Conservation (phyloP, 2,888 invertebrate species). For the Cepaea hortensis region DNA sequence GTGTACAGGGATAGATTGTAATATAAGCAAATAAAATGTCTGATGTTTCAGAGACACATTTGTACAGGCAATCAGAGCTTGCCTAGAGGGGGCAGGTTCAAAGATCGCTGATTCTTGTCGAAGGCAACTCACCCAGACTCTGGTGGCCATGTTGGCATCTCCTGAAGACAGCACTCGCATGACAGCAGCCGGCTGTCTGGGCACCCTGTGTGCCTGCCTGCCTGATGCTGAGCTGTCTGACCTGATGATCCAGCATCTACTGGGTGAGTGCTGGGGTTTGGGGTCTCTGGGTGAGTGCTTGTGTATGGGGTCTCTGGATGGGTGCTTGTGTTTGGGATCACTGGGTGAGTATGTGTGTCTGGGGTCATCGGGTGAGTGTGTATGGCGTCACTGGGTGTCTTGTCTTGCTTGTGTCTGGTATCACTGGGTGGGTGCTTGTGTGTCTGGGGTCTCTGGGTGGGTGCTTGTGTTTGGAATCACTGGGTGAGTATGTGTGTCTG, state of each 20-base stretch:
- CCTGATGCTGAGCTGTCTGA: slow-evolving; percentile 84
- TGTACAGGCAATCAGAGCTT: slow-evolving; percentile 91
- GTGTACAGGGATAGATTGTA: too few species aligned
- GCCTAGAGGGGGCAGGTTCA: slow-evolving; percentile 89
- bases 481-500: too few species aligned
- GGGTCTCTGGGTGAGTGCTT: too few species aligned
- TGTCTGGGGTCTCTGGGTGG: too few species aligned
- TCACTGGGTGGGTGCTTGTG: too few species aligned
- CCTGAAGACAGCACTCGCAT: slow-evolving; percentile 87
- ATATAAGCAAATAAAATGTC: not conserved
- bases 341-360: too few species aligned
- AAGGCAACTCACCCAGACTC: slow-evolving; percentile 82
- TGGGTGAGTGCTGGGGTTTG: slow-evolving; percentile 78
- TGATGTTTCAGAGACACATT: slow-evolving; percentile 86
- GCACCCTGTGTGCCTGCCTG: slow-evolving; percentile 86
- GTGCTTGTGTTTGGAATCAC: too few species aligned
- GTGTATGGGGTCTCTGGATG: too few species aligned
- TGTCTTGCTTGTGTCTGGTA: too few species aligned
- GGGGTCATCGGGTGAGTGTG: too few species aligned
- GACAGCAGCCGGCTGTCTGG: slow-evolving; percentile 92
- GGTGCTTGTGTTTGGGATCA: too few species aligned
- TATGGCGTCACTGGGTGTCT: too few species aligned
- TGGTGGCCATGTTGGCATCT: slow-evolving; percentile 76
- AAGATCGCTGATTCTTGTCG: slow-evolving; percentile 90
- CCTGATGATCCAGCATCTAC: slow-evolving; percentile 85